A percentile compares a stretch with the other conserved stretches of the same genome.
These are phyloP conservation scores for Amphiura filiformis DNA, from an alignment of 35 echinoderm and acorn worm species.

Conservation along the genomic window DNA sequence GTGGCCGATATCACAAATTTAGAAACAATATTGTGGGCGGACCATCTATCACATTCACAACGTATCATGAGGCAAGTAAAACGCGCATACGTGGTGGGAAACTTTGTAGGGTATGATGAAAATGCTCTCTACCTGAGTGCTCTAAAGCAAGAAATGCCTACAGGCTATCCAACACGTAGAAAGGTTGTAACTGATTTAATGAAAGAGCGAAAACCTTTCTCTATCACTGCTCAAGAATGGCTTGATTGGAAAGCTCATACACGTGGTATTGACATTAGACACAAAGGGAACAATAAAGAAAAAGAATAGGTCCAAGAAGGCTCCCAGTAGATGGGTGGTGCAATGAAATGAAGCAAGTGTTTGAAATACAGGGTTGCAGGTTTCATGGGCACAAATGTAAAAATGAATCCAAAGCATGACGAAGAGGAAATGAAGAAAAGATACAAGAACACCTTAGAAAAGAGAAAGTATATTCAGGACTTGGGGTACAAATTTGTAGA, in stretches of 20 bases:
- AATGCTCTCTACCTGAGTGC: neutral
- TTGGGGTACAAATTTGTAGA: no score
- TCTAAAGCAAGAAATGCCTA: no score
- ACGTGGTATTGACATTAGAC: neutral
- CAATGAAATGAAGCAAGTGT: neutral
- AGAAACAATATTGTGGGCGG: neutral
- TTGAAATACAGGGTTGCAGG: neutral
- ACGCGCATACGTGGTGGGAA: neutral
- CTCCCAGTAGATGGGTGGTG: neutral
- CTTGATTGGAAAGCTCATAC: neutral
- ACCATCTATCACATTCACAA: neutral
- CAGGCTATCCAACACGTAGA: no score
- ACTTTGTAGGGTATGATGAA: neutral
- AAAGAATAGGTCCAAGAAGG: neutral
- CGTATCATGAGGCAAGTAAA: neutral
- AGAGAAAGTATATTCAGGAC: neutral
- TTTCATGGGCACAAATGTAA: neutral
- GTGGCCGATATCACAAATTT: neutral
- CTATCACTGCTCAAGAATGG: neutral
- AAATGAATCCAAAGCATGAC: neutral
- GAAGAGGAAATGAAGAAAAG: neutral
- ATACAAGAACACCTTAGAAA: neutral
- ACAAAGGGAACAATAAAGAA: neutral
- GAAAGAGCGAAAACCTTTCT: neutral
- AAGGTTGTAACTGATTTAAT: neutral